Conservation (phyloP, 1,140 invertebrate species). For the Neodiprion virginianus region DNA sequence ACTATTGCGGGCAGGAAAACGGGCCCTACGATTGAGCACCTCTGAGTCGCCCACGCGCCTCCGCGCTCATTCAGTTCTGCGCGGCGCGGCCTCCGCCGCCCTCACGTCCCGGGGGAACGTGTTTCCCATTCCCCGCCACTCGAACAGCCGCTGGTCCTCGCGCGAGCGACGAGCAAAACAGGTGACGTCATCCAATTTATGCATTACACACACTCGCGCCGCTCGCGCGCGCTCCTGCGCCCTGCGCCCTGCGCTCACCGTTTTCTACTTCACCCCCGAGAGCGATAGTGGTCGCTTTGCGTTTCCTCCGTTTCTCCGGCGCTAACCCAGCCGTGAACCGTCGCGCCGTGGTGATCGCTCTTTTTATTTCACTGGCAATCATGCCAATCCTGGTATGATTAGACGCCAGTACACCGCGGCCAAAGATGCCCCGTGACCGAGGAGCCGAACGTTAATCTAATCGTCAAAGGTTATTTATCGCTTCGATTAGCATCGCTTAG, state of each 20-base stretch:
- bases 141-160: background rate
- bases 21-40: background rate
- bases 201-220: too few relatives aligned
- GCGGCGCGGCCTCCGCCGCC: background rate
- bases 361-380: background rate
- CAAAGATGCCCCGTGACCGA: background rate
- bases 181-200: constrained; percentile 1
- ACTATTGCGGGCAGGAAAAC: background rate
- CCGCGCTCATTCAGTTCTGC: background rate
- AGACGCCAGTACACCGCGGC: background rate
- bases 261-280: background rate
- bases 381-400: background rate
- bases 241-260: background rate
- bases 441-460: background rate
- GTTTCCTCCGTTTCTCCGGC: background rate
- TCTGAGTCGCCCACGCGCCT: background rate
- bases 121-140: background rate
- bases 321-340: background rate
- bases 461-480: constrained; percentile 4
- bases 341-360: background rate
- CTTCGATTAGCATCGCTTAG: constrained; percentile 4
- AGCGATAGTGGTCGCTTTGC: background rate
- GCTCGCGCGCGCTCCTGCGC: background rate
- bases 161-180: background rate
- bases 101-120: constrained; percentile 2